Conservation (phyloP, 2,888 invertebrate species). For the Tetropium fuscum region DNA sequence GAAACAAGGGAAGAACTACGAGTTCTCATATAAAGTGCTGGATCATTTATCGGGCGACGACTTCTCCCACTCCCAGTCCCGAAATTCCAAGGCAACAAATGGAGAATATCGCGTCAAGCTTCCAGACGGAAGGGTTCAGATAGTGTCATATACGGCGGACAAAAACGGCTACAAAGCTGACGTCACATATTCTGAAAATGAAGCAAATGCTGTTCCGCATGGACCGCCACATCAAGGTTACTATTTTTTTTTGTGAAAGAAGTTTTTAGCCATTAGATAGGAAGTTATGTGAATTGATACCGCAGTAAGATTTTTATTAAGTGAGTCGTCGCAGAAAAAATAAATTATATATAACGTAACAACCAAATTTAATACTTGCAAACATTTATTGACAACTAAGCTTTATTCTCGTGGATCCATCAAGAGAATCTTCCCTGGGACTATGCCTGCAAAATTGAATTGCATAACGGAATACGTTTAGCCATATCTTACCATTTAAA, state of each 20-base stretch:
- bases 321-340: no score
- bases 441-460: no score
- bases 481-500: no score
- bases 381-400: no score
- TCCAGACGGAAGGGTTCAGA: slow-evolving; percentile 75
- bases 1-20: slow-evolving; percentile 68
- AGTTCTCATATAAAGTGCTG: slow-evolving; percentile 75
- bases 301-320: background rate
- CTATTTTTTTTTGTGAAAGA: slow-evolving; percentile 6
- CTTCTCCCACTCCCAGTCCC: slow-evolving; percentile 75
- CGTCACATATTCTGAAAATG: slow-evolving; percentile 69
- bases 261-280: background rate
- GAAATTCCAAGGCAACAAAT: slow-evolving; percentile 73
- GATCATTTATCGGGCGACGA: slow-evolving; percentile 75
- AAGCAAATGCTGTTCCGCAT: slow-evolving; percentile 8
- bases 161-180: slow-evolving; percentile 76
- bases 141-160: slow-evolving; percentile 71
- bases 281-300: slow-evolving; percentile 6
- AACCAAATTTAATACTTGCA: no score
- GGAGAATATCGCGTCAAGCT: slow-evolving; percentile 78
- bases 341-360: no score
- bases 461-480: no score
- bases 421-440: no score
- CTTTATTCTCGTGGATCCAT: no score
- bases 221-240: slow-evolving; percentile 22